Evolutionary conservation across 1,140 invertebrate genomes (phyloP).

Genomic region (Drosophila parabipectinata): DNA sequence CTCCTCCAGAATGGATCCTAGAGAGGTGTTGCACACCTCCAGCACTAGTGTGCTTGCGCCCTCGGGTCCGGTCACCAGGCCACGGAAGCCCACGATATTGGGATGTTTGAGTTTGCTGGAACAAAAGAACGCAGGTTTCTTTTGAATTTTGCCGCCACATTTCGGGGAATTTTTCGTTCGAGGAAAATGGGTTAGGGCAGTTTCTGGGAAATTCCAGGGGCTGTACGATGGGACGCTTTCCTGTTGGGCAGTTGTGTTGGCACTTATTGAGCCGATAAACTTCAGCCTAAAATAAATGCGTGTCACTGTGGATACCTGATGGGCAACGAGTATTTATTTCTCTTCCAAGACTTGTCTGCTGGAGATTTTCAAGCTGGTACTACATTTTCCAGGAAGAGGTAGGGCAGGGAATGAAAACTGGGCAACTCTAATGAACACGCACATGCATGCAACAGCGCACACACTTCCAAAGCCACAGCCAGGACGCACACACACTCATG

Average conservation of each 20-base stretch:
- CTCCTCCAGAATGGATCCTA: slow-evolving; percentile 90
- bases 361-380: too few species aligned
- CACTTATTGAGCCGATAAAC: too few species aligned
- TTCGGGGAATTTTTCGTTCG: not conserved
- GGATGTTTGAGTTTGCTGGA: slow-evolving; percentile 90
- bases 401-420: not conserved
- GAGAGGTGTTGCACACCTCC: slow-evolving; percentile 88
- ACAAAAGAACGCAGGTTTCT: slow-evolving; percentile 67
- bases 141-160: not conserved
- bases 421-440: slow-evolving; percentile 27
- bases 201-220: too few species aligned
- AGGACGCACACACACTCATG: slow-evolving; percentile 14
- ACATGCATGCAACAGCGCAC: slow-evolving; percentile 40
- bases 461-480: slow-evolving; percentile 21
- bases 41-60: slow-evolving; percentile 89
- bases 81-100: slow-evolving; percentile 93
- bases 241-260: too few species aligned
- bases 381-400: too few species aligned
- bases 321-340: too few species aligned
- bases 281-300: too few species aligned
- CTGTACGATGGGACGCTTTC: too few species aligned
- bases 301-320: too few species aligned
- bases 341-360: too few species aligned
- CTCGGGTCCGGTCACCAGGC: slow-evolving; percentile 86
- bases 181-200: not conserved